A percentile compares a stretch with the other conserved stretches of the same genome.
Evolutionary conservation across 2,113 vertebrate species (phyloP).

Genomic region (Malaclemys terrapin): DNA sequence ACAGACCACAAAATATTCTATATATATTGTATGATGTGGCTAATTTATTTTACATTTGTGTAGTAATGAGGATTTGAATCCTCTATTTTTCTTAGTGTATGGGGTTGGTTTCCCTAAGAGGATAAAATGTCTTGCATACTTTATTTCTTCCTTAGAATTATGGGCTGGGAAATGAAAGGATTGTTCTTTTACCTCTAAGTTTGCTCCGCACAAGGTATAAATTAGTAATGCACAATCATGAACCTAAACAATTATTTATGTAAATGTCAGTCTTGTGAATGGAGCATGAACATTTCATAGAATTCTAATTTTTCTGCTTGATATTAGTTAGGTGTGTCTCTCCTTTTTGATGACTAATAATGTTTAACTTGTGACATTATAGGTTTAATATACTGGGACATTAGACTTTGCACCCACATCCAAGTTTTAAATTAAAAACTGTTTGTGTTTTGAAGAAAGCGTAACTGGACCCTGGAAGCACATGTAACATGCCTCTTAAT

Average conservation of each 20-base stretch:
- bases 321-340: neutral
- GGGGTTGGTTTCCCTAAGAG: conserved; percentile 32
- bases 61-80: neutral
- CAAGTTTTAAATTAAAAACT: conserved; percentile 70
- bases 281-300: neutral
- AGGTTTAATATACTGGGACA: neutral
- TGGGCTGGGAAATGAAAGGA: conserved; percentile 10
- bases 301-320: neutral
- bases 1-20: accelerated
- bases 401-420: conserved; percentile 11
- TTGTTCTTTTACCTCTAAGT: conserved; percentile 38
- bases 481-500: conserved; percentile 62
- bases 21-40: accelerated
- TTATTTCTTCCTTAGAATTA: conserved; percentile 43
- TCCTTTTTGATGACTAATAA: neutral
- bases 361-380: neutral
- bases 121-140: conserved; percentile 17
- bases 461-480: conserved; percentile 65
- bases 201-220: conserved; percentile 30
- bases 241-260: conserved; percentile 36
- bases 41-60: neutral
- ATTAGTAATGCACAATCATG: conserved; percentile 20
- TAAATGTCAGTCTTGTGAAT: conserved; percentile 27
- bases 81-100: neutral
- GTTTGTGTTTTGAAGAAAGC: conserved; percentile 58